These are phyloP conservation scores for Geodia barretti DNA, from an alignment of 37 sponge, comb jelly and placozoan genomes.

Conservation along the genomic window DNA sequence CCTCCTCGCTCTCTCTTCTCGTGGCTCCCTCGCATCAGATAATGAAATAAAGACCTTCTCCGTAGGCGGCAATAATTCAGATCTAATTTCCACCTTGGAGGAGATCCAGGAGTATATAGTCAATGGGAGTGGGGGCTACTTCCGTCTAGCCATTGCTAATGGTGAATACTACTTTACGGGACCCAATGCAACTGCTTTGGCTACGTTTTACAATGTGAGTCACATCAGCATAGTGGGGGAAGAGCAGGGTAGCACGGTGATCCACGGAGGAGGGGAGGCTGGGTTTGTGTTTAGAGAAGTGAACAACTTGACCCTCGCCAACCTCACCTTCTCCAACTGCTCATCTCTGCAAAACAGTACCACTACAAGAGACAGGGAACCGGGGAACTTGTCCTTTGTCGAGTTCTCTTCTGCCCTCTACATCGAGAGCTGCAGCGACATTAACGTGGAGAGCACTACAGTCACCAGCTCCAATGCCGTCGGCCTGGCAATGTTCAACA, in stretches of 20 bases:
- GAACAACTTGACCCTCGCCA: background rate
- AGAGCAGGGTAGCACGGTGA: background rate
- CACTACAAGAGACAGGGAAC: slow-evolving; percentile 6
- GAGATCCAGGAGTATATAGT: background rate
- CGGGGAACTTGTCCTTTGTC: background rate
- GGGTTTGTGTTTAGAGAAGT: slow-evolving; percentile 25
- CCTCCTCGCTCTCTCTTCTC: too few species aligned
- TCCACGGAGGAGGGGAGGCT: background rate
- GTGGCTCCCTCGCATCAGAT: too few species aligned
- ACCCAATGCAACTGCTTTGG: background rate
- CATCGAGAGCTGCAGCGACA: slow-evolving; percentile 14
- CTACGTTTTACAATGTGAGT: slow-evolving; percentile 15
- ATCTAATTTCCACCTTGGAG: background rate
- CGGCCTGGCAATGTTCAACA: slow-evolving; percentile 49
- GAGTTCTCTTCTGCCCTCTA: slow-evolving; percentile 28
- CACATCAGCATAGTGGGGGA: slow-evolving; percentile 36
- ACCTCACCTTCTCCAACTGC: slow-evolving; percentile 26
- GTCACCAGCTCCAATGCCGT: slow-evolving; percentile 9
- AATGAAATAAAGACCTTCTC: too few species aligned
- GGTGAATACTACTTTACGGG: slow-evolving; percentile 4
- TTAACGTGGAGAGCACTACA: slow-evolving; percentile 20
- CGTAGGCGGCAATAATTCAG: background rate
- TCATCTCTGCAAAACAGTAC: slow-evolving; percentile 36
- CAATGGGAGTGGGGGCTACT: background rate
- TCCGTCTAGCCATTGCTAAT: background rate